Evolutionary conservation across 2,888 invertebrate species (phyloP).

Genomic region (Lithodes maja): DNA sequence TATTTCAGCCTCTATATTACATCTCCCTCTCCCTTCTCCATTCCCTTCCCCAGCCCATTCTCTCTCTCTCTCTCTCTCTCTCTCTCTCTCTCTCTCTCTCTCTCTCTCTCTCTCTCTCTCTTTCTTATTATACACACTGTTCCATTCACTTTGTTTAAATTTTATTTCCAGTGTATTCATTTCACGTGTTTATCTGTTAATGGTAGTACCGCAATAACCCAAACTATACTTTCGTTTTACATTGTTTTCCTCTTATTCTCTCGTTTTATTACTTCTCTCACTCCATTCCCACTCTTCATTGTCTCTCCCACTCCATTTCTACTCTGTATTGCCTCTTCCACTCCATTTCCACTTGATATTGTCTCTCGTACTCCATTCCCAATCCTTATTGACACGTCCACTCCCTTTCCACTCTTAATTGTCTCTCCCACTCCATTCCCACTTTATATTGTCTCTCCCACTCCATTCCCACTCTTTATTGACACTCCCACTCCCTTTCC

Average conservation of each 20-base stretch:
- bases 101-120: not conserved
- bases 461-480: too few species aligned
- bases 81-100: not conserved
- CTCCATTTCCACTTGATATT: not conserved
- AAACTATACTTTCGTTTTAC: too few species aligned
- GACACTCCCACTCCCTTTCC: too few species aligned
- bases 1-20: not conserved
- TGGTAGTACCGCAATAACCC: too few species aligned
- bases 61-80: not conserved
- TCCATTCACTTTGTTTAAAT: not conserved
- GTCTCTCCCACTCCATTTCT: not conserved
- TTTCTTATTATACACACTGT: not conserved
- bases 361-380: not conserved
- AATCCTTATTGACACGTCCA: not conserved
- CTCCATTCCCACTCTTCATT: not conserved
- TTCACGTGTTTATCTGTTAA: too few species aligned
- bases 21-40: not conserved
- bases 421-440: not conserved
- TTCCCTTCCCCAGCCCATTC: not conserved
- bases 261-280: not conserved
- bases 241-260: not conserved
- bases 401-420: not conserved
- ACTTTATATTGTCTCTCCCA: not conserved
- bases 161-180: too few species aligned
- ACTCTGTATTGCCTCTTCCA: not conserved